phyloP scores from a whole-genome alignment of 2,113 vertebrate genomes.

The Mus spicilegus region DNA sequence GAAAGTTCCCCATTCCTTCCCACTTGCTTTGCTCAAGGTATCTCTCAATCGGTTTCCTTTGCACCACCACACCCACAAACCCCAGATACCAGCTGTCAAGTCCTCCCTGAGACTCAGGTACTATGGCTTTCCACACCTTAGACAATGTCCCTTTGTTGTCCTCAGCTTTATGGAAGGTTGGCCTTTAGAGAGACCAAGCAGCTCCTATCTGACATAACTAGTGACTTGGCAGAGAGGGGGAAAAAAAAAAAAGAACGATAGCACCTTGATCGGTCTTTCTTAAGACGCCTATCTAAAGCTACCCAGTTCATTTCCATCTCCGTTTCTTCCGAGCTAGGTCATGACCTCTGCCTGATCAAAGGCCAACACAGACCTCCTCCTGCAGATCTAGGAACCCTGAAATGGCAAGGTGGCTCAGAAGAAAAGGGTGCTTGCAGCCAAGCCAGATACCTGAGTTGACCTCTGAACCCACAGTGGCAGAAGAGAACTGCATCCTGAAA shows the following conservation, averaged over 20 bases:
- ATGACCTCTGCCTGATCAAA: not conserved
- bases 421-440: not conserved
- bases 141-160: not conserved
- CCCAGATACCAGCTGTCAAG: not conserved
- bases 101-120: not conserved
- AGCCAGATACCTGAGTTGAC: not conserved
- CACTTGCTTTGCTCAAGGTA: fast-evolving
- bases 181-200: too few relatives aligned
- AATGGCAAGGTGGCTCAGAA: not conserved
- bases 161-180: too few relatives aligned
- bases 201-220: not conserved
- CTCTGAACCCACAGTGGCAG: not conserved
- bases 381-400: not conserved
- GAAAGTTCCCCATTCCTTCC: not conserved
- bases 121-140: not conserved
- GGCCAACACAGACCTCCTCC: not conserved
- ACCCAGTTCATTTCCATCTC: not conserved
- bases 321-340: not conserved
- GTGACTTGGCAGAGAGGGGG: not conserved
- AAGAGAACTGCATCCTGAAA: not conserved
- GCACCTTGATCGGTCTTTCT: not conserved
- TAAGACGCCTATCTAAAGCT: not conserved
- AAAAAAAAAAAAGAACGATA: not conserved
- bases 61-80: not conserved
- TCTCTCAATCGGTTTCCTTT: not conserved